phyloP scores from a whole-genome alignment of 1,140 invertebrate genomes.

The Drosophila erecta region DNA sequence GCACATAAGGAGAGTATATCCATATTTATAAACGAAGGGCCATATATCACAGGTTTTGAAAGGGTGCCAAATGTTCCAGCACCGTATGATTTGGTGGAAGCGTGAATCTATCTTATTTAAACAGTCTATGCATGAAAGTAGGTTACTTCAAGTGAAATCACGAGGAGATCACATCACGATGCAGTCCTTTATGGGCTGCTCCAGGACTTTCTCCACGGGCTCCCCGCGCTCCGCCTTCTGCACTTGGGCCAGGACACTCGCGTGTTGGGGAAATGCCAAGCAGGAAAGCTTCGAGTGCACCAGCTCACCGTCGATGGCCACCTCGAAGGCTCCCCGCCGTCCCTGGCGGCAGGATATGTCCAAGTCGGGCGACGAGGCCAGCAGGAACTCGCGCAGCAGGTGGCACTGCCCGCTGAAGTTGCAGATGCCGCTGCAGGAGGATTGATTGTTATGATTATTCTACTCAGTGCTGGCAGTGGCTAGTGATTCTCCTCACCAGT shows the following conservation, averaged over 20 bases:
- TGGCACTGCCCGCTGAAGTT: slow-evolving; percentile 79
- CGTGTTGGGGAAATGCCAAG: slow-evolving; percentile 86
- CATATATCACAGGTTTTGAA: neutral
- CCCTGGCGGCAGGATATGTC: slow-evolving; percentile 69
- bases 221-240: slow-evolving; percentile 84
- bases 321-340: slow-evolving; percentile 87
- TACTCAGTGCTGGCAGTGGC: neutral
- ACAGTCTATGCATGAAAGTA: neutral
- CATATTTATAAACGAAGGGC: neutral
- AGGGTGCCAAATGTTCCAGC: neutral
- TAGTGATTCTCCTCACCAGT: slow-evolving; percentile 58
- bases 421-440: slow-evolving; percentile 60
- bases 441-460: neutral
- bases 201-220: slow-evolving; percentile 80
- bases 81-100: too few relatives aligned
- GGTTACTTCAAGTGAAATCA: neutral
- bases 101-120: neutral
- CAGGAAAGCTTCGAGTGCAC: slow-evolving; percentile 87
- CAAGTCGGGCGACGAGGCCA: slow-evolving; percentile 36
- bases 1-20: neutral
- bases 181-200: slow-evolving; percentile 85
- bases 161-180: slow-evolving; percentile 51
- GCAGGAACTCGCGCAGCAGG: slow-evolving; percentile 66
- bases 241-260: slow-evolving; percentile 86
- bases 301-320: slow-evolving; percentile 86